These are phyloP conservation scores for Drosophila athabasca DNA, from an alignment of 1,140 invertebrate genomes.

Conservation along the genomic window DNA sequence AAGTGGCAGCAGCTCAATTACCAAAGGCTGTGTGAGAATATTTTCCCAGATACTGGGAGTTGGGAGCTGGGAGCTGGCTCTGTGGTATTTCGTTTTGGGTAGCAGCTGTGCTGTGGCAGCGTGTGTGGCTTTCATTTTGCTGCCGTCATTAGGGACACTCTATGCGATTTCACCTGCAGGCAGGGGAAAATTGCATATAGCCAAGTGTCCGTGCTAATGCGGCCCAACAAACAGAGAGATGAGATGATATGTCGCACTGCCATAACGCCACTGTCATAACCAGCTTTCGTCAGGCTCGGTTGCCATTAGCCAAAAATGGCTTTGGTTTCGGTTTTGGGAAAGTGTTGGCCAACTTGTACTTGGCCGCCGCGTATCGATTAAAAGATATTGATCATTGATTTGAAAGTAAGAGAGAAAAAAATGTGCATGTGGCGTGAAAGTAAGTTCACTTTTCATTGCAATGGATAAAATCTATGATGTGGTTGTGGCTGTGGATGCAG, in stretches of 20 bases:
- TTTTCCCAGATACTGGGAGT: slow-evolving; percentile 27
- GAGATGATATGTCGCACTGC: slow-evolving; percentile 10
- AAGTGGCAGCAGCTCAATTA: slow-evolving; percentile 49
- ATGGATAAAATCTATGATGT: slow-evolving; percentile 33
- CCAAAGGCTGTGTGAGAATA: slow-evolving; percentile 66
- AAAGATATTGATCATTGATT: slow-evolving; percentile 77
- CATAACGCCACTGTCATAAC: slow-evolving; percentile 31
- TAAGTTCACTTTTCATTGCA: slow-evolving; percentile 75
- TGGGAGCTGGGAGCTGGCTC: background rate
- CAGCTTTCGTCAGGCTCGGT: slow-evolving; percentile 28
- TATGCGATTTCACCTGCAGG: slow-evolving; percentile 58
- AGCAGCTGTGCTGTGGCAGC: slow-evolving; percentile 3
- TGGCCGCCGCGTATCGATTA: slow-evolving; percentile 44
- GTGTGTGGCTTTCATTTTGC: slow-evolving; percentile 72
- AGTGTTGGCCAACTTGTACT: slow-evolving; percentile 60
- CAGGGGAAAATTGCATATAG: slow-evolving; percentile 21
- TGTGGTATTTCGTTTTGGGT: slow-evolving; percentile 18
- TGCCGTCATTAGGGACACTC: slow-evolving; percentile 64
- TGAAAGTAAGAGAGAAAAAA: slow-evolving; percentile 67
- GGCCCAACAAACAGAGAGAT: slow-evolving; percentile 32
- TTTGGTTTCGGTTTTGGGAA: slow-evolving; percentile 61
- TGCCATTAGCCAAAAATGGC: slow-evolving; percentile 69
- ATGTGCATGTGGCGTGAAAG: slow-evolving; percentile 59
- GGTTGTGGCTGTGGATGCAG: background rate
- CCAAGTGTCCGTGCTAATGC: slow-evolving; percentile 27